Conservation (phyloP, 2,113 vertebrate genomes). For the Phylloscopus trochiloides region DNA sequence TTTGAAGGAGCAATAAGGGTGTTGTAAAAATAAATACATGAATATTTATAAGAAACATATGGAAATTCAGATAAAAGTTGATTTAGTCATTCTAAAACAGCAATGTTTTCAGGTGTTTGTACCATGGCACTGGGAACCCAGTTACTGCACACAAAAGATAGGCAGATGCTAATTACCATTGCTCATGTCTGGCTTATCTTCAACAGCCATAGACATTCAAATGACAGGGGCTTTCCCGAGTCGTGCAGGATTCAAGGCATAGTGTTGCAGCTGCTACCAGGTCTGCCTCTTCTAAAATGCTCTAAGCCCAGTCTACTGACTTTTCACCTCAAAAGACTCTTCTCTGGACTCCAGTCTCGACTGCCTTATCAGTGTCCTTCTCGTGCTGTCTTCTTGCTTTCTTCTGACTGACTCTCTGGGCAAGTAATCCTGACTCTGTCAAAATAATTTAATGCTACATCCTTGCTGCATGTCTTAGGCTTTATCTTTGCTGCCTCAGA, state of each 20-base stretch:
- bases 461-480: background rate
- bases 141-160: background rate
- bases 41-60: background rate
- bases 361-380: background rate
- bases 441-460: constrained; percentile 29
- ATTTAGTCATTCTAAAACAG: background rate
- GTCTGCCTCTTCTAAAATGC: background rate
- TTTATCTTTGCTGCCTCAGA: constrained; percentile 8
- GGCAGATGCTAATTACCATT: background rate
- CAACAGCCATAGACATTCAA: background rate
- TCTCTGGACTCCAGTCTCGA: background rate
- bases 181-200: background rate
- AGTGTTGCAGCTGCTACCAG: background rate
- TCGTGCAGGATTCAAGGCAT: background rate
- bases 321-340: background rate
- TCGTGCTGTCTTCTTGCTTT: background rate
- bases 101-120: background rate
- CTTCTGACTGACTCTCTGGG: background rate
- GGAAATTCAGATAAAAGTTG: constrained; percentile 7
- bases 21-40: background rate
- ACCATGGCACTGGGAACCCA: background rate
- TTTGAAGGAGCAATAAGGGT: background rate
- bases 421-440: constrained; percentile 11
- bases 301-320: background rate
- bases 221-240: background rate